phyloP scores from a whole-genome alignment of 2,888 invertebrate genomes.

The Pterostichus niger region DNA sequence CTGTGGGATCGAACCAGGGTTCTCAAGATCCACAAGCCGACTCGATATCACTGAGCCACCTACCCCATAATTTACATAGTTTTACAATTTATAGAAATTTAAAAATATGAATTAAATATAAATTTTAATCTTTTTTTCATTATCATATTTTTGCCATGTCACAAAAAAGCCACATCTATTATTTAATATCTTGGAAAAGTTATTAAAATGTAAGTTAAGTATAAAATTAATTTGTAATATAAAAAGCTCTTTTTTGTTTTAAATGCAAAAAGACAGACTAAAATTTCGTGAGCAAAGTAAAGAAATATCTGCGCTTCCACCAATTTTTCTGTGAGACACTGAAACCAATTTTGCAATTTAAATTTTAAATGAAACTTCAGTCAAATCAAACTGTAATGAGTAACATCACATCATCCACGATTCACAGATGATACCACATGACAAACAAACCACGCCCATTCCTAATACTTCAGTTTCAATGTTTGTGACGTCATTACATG shows the following conservation, averaged over 20 bases:
- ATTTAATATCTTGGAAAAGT: not conserved
- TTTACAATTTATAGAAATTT: too few species aligned
- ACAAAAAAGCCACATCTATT: too few species aligned
- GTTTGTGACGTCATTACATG: constrained; percentile 20
- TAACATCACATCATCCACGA: not conserved
- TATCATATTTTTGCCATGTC: too few species aligned
- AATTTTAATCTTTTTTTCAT: too few species aligned
- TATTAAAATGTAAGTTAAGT: not conserved
- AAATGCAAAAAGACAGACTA: not conserved
- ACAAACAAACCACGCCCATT: constrained; percentile 41
- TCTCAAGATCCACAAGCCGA: too few species aligned
- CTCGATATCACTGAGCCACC: too few species aligned
- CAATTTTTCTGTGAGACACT: too few species aligned
- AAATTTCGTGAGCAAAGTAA: not conserved
- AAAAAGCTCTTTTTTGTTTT: not conserved
- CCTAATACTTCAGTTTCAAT: constrained; percentile 22
- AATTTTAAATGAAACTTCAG: constrained; percentile 16
- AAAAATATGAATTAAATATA: too few species aligned
- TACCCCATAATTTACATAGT: too few species aligned
- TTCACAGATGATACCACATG: not conserved
- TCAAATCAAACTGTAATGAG: constrained; percentile 22
- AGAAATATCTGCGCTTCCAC: too few species aligned
- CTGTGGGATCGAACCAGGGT: too few species aligned
- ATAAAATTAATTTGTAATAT: not conserved
- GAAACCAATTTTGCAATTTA: constrained; percentile 2